Percentiles rank a stretch among this genome's conserved stretches.
Evolutionary conservation across 2,797 vertebrate genomes (phyloP).

Genomic region (Gallinago stenura): DNA sequence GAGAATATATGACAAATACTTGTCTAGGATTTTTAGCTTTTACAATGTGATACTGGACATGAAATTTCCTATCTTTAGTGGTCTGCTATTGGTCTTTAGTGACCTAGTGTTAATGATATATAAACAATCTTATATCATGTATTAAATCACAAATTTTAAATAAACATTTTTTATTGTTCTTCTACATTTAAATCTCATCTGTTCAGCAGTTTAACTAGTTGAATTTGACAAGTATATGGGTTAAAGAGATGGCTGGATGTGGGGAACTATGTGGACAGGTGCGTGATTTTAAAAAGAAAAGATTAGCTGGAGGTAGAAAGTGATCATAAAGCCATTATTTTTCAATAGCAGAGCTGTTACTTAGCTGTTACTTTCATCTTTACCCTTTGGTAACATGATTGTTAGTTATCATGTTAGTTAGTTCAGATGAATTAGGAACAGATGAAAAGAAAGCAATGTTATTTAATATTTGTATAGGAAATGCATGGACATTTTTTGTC

Average conservation of each 20-base stretch:
- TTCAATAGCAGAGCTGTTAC: not conserved
- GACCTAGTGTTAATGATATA: not conserved
- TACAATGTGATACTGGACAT: not conserved
- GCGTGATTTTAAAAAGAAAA: not conserved
- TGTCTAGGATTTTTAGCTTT: not conserved
- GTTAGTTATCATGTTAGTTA: not conserved
- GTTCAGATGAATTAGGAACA: not conserved
- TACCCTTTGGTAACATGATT: not conserved
- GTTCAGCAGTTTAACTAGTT: not conserved
- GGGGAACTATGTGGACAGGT: not conserved
- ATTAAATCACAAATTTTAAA: not conserved
- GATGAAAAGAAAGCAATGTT: not conserved
- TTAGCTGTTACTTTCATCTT: not conserved
- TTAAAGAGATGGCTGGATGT: not conserved
- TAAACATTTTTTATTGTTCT: not conserved
- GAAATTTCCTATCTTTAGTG: not conserved
- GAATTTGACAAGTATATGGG: not conserved
- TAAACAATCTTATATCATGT: not conserved
- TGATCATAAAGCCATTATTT: not conserved
- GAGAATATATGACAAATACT: not conserved
- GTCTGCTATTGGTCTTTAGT: not conserved
- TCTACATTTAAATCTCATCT: not conserved
- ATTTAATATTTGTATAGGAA: not conserved
- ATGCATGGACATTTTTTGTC: not conserved
- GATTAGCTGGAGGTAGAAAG: not conserved